These are phyloP conservation scores for Venusia cambrica DNA, from an alignment of 2,888 invertebrate genomes.

Conservation along the genomic window DNA sequence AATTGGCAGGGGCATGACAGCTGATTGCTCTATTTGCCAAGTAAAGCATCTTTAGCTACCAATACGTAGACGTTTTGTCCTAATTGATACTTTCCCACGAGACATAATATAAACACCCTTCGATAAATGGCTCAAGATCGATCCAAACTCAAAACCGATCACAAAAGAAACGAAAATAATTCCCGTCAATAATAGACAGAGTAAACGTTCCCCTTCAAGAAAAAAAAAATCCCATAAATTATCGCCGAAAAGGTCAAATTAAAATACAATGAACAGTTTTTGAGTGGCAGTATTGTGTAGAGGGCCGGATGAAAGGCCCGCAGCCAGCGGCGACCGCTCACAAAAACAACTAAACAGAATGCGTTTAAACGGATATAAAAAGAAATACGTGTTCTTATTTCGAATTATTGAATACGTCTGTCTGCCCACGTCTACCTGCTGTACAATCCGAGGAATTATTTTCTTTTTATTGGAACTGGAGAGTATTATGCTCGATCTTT, in stretches of 20 bases:
- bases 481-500: slow-evolving; percentile 52
- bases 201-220: slow-evolving; percentile 67
- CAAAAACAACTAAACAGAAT: slow-evolving; percentile 80
- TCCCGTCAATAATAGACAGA: slow-evolving; percentile 70
- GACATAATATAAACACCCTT: slow-evolving; percentile 35
- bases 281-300: slow-evolving; percentile 79
- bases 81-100: slow-evolving; percentile 38
- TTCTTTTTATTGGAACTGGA: slow-evolving; percentile 65
- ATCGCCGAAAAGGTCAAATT: slow-evolving; percentile 81
- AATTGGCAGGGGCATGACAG: slow-evolving; percentile 8
- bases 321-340: slow-evolving; percentile 64
- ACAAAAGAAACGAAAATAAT: slow-evolving; percentile 69
- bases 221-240: slow-evolving; percentile 77
- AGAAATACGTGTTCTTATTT: slow-evolving; percentile 78
- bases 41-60: slow-evolving; percentile 8
- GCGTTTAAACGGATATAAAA: slow-evolving; percentile 79
- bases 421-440: slow-evolving; percentile 77
- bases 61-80: slow-evolving; percentile 9
- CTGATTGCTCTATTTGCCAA: slow-evolving; percentile 10
- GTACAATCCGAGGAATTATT: slow-evolving; percentile 42
- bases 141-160: slow-evolving; percentile 54
- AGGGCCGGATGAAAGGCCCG: slow-evolving; percentile 75
- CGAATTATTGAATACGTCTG: slow-evolving; percentile 78
- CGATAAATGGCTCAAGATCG: slow-evolving; percentile 39
- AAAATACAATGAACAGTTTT: slow-evolving; percentile 81